Base-by-base conservation (phyloP, 35 echinoderm and acorn worm species). In the Anneissia japonica region DNA sequence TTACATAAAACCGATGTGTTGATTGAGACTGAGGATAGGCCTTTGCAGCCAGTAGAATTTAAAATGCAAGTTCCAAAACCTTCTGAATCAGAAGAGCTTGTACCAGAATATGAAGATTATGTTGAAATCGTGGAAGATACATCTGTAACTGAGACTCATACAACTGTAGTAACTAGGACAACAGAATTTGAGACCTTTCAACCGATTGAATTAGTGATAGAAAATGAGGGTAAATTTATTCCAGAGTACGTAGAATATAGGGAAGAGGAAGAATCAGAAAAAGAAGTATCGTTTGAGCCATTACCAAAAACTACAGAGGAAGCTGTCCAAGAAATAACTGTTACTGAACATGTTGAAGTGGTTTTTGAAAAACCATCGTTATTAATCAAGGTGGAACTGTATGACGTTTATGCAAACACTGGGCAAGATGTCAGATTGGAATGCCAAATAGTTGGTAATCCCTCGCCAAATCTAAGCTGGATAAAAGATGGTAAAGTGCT, bases 121-220 rank as follows among this genome's bases (percentile, higher is more conserved):
- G 36, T 34, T 72, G 51, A 74, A 30, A 31, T 36, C 32, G 17
- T 38, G 31, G 83, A 85, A 38, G 83, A 75, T 36, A 1, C 6
- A 31, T 74, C 76, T 85, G 19, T 85, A 14, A 26, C 76, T 36
- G 85, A 86, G 40, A 76, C 26, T 2, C 7, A 16, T 64, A 64
- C 38, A 86, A 79, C 85, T 43, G 77, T 37, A 77, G 73, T 86
- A 77, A 41, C 41, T 41, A 79, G 79, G 35, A 76, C 79, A 87
- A 87, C 79, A 39, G 75, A 79, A 51, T 39, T 76, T 55, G 33
- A 46, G 1, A 33, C 37, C 26, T 80, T 87, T 46, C 85, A 75
- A 31, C 46, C 85, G 33, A 32, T 87, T 46, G 85, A 87, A 80
- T 46, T 87, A 46, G 13, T 55, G 4, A 32, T 46, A 7, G 32